Evolutionary conservation across 1,140 invertebrate species (phyloP).

Genomic region (Caenorhabditis tropicalis): DNA sequence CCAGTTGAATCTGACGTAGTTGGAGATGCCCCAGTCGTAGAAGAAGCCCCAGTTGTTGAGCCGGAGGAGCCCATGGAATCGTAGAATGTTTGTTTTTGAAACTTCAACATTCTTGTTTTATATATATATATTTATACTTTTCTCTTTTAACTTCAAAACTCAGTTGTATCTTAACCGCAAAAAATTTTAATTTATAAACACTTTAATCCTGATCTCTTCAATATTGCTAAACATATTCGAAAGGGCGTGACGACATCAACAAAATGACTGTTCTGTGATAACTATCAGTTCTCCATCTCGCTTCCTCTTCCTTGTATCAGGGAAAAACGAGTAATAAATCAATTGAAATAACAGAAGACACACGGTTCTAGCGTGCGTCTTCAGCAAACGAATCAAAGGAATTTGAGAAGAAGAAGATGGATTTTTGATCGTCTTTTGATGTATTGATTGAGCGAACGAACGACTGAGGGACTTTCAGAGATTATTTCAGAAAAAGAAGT

Average conservation of each 20-base stretch:
- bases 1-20: neutral
- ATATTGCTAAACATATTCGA: neutral
- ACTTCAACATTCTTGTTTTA: neutral
- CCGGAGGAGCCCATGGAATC: conserved; percentile 20
- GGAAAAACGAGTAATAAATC: neutral
- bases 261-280: neutral
- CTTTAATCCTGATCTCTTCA: conserved; percentile 10
- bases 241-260: neutral
- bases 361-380: neutral
- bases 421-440: neutral
- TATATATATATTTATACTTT: neutral
- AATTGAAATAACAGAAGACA: neutral
- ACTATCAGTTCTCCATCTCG: neutral
- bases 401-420: neutral
- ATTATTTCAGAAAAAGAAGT: no score
- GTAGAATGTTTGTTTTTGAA: neutral
- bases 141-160: neutral
- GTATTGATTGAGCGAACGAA: neutral
- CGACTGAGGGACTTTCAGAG: neutral
- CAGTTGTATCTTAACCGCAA: neutral
- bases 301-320: neutral
- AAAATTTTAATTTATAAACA: neutral
- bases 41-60: neutral
- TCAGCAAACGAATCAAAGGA: neutral
- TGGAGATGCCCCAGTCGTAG: neutral